Base-by-base conservation (phyloP, 2,113 vertebrate species). In the Okapia johnstoni region DNA sequence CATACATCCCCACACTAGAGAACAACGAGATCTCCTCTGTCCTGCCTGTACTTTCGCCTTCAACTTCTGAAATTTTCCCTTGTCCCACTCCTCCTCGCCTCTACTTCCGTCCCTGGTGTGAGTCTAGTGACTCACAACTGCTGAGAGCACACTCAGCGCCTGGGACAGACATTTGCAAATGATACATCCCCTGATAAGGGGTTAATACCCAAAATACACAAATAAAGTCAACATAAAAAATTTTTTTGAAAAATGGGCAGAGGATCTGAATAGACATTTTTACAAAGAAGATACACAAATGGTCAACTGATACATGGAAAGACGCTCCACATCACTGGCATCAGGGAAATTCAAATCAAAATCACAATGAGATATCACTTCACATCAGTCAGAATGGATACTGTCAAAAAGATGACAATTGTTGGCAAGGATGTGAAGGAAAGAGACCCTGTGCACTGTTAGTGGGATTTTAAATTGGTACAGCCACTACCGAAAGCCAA, bases 1-100 rank as follows among this genome's bases (percentile, higher is more conserved):
- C 40, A 5, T 10, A 52, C 50, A 25, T 84, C 55, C 84, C n/a
- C 23, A 4, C 60, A 76, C 57, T 5, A 79, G 87, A 79, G 43
- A 96, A 97, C 90, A 97, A 95, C n/a, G 80, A 87, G 25, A 16
- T 46, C 70, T 81, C 28, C 33, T 98, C 77, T 96, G 50, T 79
- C 21, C 4, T 0, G 7, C 21, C 25, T 52, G 52, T 48, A 57
- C 92, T 52, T 84, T 94, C 77, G 93, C 63, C 84, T 43, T 57
- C 43, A 60, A 73, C 76, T 90, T 93, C 50, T 7, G 33, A 61
- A 52, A 60, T 77, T 87, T 63, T 52, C 40, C 48, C 66, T 81
- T 73, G 83, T 60, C 89, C 84, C 52, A 54, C 77, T 63, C 85
- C 50, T 92, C 7, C 61, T 91, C 8, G 3, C 92, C 70, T 93